These are phyloP conservation scores for Trachelus iudaicus DNA, from an alignment of 2,888 invertebrate genomes.

Conservation along the genomic window DNA sequence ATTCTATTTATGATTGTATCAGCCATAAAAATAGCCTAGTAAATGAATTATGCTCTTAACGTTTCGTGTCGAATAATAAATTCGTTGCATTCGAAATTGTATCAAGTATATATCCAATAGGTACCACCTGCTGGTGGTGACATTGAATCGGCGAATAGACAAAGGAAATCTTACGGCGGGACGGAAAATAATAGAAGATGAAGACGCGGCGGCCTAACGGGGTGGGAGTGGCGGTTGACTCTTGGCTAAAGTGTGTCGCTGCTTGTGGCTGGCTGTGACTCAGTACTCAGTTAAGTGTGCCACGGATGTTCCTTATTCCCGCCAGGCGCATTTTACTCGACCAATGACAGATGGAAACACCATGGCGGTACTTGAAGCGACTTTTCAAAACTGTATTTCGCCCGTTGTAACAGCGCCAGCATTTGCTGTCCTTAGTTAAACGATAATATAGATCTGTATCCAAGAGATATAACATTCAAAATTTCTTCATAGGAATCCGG, in stretches of 20 bases:
- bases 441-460: background rate
- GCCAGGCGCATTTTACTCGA: background rate
- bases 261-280: constrained; percentile 13
- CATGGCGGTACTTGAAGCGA: background rate
- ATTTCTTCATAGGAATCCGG: background rate
- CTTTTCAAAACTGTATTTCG: background rate
- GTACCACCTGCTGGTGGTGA: background rate
- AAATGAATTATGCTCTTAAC: background rate
- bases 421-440: background rate
- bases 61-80: background rate
- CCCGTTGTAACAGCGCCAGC: background rate
- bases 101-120: background rate
- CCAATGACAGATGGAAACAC: background rate
- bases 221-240: constrained; percentile 11
- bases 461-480: background rate
- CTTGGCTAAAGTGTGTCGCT: constrained; percentile 17
- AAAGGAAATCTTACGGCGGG: background rate
- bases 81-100: background rate
- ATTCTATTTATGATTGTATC: too few species aligned
- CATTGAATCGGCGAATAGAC: constrained; percentile 1
- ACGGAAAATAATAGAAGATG: constrained; percentile 1
- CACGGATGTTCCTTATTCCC: constrained; percentile 17
- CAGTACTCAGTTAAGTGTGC: constrained; percentile 19
- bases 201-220: background rate
- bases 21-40: too few species aligned